phyloP scores from a whole-genome alignment of 2,113 vertebrate species.

The Gambusia affinis region DNA sequence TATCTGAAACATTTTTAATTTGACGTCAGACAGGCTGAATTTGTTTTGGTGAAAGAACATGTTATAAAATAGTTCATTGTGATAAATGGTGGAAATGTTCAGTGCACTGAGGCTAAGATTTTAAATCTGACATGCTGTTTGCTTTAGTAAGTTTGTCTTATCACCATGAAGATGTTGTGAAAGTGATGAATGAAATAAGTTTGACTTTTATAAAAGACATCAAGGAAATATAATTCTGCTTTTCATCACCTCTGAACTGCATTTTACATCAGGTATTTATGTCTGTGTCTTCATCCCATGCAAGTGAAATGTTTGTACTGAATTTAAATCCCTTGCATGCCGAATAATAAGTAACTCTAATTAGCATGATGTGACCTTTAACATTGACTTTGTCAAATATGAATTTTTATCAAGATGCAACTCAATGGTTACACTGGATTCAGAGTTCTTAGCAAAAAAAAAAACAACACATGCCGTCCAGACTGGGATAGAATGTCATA shows the following conservation, averaged over 20 bases:
- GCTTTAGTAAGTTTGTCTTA: slow-evolving; percentile 46
- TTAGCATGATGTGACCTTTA: slow-evolving; percentile 64
- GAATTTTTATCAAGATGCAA: slow-evolving; percentile 36
- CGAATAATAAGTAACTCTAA: slow-evolving; percentile 37
- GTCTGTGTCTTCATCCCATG: not conserved
- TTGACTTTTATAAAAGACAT: slow-evolving; percentile 55
- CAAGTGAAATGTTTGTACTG: slow-evolving; percentile 8
- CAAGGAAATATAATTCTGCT: slow-evolving; percentile 53
- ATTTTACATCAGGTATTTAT: not conserved
- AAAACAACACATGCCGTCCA: not conserved
- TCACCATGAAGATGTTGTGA: slow-evolving; percentile 65
- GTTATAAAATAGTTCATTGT: not conserved
- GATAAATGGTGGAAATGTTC: not conserved
- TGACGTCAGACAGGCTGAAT: not conserved
- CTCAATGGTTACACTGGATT: slow-evolving; percentile 14
- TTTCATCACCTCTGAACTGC: slow-evolving; percentile 42
- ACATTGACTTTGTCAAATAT: slow-evolving; percentile 25
- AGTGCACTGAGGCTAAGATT: slow-evolving; percentile 21
- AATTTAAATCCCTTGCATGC: slow-evolving; percentile 20
- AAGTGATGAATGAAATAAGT: slow-evolving; percentile 54
- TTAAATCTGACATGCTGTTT: slow-evolving; percentile 30
- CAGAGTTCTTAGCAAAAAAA: not conserved
- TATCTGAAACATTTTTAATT: no score
- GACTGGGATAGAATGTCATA: slow-evolving; percentile 31
- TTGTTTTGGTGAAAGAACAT: not conserved